Percentiles rank a stretch among this genome's conserved stretches.
These are phyloP conservation scores for Lagria hirta DNA, from an alignment of 2,888 invertebrate genomes.

Conservation along the genomic window DNA sequence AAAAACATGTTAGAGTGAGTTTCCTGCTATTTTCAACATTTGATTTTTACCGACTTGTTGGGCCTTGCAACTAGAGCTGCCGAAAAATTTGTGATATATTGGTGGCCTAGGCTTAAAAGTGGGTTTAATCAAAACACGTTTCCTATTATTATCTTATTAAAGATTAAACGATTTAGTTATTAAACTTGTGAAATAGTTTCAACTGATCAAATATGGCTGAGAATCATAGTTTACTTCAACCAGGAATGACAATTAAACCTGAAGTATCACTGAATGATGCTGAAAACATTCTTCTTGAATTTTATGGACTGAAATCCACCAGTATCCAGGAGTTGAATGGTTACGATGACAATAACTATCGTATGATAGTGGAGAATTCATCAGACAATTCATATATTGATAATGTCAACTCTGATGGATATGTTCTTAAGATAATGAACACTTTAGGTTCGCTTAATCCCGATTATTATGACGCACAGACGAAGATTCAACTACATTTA, in stretches of 20 bases:
- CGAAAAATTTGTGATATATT: too few relatives aligned
- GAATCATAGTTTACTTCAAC: slow-evolving; percentile 49
- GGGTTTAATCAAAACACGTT: too few relatives aligned
- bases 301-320: slow-evolving; percentile 65
- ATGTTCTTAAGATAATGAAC: slow-evolving; percentile 83
- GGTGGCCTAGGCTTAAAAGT: too few relatives aligned
- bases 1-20: too few relatives aligned
- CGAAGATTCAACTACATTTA: slow-evolving; percentile 70
- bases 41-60: too few relatives aligned
- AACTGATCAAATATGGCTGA: slow-evolving; percentile 1
- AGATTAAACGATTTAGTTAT: too few relatives aligned
- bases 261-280: slow-evolving; percentile 58
- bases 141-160: too few relatives aligned
- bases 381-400: slow-evolving; percentile 61
- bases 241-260: slow-evolving; percentile 63
- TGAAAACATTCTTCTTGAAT: slow-evolving; percentile 57
- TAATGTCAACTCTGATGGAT: slow-evolving; percentile 62
- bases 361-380: slow-evolving; percentile 60
- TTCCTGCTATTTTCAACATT: too few relatives aligned
- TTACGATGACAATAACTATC: slow-evolving; percentile 80
- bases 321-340: slow-evolving; percentile 66
- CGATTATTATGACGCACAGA: slow-evolving; percentile 72
- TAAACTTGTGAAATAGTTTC: too few relatives aligned
- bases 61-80: too few relatives aligned
- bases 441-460: slow-evolving; percentile 74